Evolutionary conservation across 2,797 vertebrate genomes (phyloP).

Genomic region (Peromyscus nudipes): DNA sequence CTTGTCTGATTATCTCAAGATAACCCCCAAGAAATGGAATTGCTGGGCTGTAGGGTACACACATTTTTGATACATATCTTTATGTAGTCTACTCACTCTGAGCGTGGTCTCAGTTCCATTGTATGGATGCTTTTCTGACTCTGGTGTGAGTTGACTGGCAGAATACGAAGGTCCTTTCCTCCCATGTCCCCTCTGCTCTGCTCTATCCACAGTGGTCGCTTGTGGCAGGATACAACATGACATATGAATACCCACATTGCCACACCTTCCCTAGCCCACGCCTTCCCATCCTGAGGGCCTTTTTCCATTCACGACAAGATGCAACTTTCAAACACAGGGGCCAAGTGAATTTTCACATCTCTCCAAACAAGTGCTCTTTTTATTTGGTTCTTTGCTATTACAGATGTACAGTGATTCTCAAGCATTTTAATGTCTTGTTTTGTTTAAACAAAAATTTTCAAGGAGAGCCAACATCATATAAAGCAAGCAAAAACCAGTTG

Average conservation of each 20-base stretch:
- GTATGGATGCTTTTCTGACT: background rate
- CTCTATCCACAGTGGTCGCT: background rate
- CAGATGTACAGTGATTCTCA: background rate
- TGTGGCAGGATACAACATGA: background rate
- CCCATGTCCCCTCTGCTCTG: background rate
- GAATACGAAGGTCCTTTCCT: background rate
- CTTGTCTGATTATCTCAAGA: constrained; percentile 47
- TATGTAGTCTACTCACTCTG: background rate
- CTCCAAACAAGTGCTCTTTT: background rate
- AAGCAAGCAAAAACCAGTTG: constrained; percentile 33
- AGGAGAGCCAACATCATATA: background rate
- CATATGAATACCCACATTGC: background rate
- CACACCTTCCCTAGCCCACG: background rate
- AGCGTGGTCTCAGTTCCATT: background rate
- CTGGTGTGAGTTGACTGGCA: background rate
- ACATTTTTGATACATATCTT: constrained; percentile 25
- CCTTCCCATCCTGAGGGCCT: background rate
- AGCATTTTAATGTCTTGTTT: background rate
- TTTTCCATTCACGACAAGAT: background rate
- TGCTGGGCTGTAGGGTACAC: background rate
- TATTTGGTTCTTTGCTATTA: background rate
- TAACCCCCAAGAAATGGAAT: constrained; percentile 42
- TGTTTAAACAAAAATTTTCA: constrained; percentile 14
- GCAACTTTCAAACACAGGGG: background rate
- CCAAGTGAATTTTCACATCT: background rate